Conservation (phyloP, 2,888 invertebrate genomes). For the Amphipyra berbera region DNA sequence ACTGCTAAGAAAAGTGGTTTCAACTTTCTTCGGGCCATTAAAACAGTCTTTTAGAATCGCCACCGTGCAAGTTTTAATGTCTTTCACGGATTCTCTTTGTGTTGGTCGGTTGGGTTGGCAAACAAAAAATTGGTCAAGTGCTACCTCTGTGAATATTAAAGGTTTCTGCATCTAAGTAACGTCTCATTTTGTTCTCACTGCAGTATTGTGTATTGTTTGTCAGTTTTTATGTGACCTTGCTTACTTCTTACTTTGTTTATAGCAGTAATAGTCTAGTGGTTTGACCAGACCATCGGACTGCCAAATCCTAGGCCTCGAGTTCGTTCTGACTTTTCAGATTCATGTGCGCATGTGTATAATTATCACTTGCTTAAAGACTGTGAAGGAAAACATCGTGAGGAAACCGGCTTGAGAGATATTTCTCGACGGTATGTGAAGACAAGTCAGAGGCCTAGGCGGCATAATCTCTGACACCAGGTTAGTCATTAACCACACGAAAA, state of each 20-base stretch:
- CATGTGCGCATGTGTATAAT: no score
- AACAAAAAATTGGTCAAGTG: constrained; percentile 64
- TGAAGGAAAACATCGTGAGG: no score
- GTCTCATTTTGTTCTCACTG: constrained; percentile 31
- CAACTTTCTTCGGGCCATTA: constrained; percentile 65
- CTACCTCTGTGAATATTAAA: constrained; percentile 39
- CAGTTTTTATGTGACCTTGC: neutral
- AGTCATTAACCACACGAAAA: no score
- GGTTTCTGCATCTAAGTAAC: constrained; percentile 20
- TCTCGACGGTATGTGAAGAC: no score
- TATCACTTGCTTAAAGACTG: no score
- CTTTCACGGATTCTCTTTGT: constrained; percentile 75
- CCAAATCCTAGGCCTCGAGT: no score
- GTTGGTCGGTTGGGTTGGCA: constrained; percentile 64
- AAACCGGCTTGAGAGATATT: no score
- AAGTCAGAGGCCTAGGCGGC: no score
- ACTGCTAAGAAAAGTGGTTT: constrained; percentile 56
- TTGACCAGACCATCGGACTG: no score
- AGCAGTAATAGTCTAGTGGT: no score
- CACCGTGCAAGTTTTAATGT: constrained; percentile 82
- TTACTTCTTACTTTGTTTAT: neutral
- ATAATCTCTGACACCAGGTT: no score
- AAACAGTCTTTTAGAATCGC: constrained; percentile 68
- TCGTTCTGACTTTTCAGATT: no score
- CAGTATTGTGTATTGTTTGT: constrained; percentile 14